Conservation (phyloP, 2,113 vertebrate genomes). For the Daboia siamensis region DNA sequence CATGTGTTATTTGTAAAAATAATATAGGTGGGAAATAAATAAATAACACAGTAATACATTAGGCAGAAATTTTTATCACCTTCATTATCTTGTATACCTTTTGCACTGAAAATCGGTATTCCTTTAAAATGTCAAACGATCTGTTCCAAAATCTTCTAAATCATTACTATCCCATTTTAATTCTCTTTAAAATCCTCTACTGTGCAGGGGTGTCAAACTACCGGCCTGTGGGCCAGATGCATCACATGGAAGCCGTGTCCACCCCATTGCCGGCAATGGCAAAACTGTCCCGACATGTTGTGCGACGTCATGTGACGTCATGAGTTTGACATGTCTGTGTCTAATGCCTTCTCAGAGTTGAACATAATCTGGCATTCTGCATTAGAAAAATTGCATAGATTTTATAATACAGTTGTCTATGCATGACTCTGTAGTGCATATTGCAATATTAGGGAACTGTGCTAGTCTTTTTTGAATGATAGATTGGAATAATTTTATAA, state of each 20-base stretch:
- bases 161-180: slow-evolving; percentile 1
- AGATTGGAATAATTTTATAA: background rate
- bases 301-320: too few relatives aligned
- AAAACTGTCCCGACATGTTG: too few relatives aligned
- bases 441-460: background rate
- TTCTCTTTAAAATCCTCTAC: background rate
- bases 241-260: too few relatives aligned
- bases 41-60: background rate
- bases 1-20: background rate
- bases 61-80: background rate
- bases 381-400: background rate
- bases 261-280: too few relatives aligned
- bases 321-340: fast-evolving
- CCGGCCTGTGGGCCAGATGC: too few relatives aligned
- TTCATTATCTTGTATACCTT: slow-evolving; percentile 21
- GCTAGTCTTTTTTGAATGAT: background rate
- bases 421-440: background rate
- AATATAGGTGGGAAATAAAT: background rate
- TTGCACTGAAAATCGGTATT: background rate
- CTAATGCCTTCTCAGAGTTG: background rate
- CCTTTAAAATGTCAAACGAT: slow-evolving; percentile 4
- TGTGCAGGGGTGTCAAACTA: background rate
- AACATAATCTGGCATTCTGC: background rate
- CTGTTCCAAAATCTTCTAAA: background rate
- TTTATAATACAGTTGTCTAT: background rate